phyloP scores from a whole-genome alignment of 2,113 vertebrate genomes.

The Hassar affinis region DNA sequence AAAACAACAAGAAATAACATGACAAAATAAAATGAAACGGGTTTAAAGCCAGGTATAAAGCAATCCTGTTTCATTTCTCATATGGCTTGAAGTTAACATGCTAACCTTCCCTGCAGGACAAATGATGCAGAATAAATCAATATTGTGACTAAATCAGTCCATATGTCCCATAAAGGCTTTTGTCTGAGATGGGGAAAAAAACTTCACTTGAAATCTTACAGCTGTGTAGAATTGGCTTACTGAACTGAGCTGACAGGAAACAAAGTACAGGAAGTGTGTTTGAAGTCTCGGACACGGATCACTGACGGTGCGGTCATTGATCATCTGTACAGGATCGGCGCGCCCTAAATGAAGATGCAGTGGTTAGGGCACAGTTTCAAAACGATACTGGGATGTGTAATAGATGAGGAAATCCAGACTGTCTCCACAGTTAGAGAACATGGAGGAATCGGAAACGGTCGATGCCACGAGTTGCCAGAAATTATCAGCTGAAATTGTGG shows the following conservation, averaged over 20 bases:
- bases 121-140: neutral
- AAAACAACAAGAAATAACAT: neutral
- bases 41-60: neutral
- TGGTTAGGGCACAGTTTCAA: neutral
- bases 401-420: neutral
- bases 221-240: conserved; percentile 12
- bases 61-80: neutral
- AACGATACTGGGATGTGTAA: no score
- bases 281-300: neutral
- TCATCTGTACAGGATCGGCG: neutral
- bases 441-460: neutral
- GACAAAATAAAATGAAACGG: neutral
- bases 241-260: neutral
- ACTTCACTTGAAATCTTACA: neutral
- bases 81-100: neutral
- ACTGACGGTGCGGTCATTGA: neutral
- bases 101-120: neutral
- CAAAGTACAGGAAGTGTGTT: conserved; percentile 4
- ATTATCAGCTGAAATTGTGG: neutral
- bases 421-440: neutral
- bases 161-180: neutral
- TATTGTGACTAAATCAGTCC: neutral
- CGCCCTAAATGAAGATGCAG: neutral
- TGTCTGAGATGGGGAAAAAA: neutral
- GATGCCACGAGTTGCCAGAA: neutral